Conservation (phyloP, 1,140 invertebrate genomes). For the Lepidurus packardi region DNA sequence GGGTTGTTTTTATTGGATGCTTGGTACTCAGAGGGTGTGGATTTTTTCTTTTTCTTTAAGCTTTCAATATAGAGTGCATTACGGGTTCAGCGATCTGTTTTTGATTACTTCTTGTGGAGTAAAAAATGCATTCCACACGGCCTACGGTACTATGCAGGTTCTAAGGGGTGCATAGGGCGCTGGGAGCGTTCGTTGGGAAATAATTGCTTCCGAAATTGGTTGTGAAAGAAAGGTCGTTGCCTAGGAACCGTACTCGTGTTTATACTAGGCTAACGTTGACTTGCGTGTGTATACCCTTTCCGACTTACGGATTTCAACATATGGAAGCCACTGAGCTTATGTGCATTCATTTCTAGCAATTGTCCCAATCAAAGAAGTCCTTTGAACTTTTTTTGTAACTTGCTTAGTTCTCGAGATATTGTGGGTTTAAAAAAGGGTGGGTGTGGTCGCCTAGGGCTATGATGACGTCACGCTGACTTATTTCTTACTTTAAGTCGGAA, state of each 20-base stretch:
- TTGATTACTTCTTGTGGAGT: too few relatives aligned
- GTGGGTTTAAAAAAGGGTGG: background rate
- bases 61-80: too few relatives aligned
- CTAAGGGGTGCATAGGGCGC: too few relatives aligned
- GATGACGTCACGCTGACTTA: background rate
- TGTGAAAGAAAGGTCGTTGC: background rate
- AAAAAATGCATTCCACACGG: too few relatives aligned
- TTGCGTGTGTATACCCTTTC: background rate
- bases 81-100: too few relatives aligned
- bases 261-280: background rate
- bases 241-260: background rate
- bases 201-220: background rate
- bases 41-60: too few relatives aligned
- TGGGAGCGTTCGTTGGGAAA: background rate
- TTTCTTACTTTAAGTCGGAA: background rate
- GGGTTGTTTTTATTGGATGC: background rate
- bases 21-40: background rate
- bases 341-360: background rate
- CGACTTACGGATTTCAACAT: background rate
- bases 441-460: background rate
- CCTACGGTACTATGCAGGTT: too few relatives aligned
- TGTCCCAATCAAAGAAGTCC: background rate
- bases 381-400: background rate
- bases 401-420: background rate
- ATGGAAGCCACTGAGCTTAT: background rate